Percentiles rank a stretch among this genome's conserved stretches.
Conservation (phyloP, 2,113 vertebrate genomes). For the Bos javanicus region DNA sequence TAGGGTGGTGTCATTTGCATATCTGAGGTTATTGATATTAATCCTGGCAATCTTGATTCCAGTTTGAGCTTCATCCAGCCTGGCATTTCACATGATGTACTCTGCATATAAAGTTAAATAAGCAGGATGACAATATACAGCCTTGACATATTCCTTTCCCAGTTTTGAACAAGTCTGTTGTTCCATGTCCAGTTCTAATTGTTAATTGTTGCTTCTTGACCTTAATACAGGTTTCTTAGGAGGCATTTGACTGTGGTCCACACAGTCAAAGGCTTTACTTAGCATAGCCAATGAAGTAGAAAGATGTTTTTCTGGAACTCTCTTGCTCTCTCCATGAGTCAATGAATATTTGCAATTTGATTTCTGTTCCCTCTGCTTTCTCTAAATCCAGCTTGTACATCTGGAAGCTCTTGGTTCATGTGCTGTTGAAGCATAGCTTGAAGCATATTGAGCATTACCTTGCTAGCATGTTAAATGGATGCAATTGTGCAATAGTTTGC, state of each 20-base stretch:
- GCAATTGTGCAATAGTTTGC: neutral
- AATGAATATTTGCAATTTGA: neutral
- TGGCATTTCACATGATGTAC: neutral
- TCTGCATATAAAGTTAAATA: neutral
- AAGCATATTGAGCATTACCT: neutral
- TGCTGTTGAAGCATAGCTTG: neutral
- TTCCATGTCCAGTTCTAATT: neutral
- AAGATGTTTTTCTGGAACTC: neutral
- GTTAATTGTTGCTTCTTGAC: neutral
- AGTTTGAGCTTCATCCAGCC: neutral
- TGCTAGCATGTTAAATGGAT: neutral
- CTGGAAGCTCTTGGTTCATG: neutral
- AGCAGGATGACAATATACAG: neutral
- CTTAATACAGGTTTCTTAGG: neutral
- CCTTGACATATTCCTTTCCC: neutral
- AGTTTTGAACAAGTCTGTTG: neutral
- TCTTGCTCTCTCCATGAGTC: neutral
- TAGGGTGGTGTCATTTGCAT: neutral
- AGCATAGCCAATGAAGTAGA: neutral
- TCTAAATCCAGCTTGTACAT: neutral
- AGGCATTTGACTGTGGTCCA: neutral
- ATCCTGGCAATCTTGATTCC: neutral
- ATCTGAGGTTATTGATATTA: neutral
- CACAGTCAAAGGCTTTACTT: neutral
- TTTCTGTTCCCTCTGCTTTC: neutral